Base-by-base conservation (phyloP, 53 echinoderm and acorn worm species). In the Crossaster papposus region DNA sequence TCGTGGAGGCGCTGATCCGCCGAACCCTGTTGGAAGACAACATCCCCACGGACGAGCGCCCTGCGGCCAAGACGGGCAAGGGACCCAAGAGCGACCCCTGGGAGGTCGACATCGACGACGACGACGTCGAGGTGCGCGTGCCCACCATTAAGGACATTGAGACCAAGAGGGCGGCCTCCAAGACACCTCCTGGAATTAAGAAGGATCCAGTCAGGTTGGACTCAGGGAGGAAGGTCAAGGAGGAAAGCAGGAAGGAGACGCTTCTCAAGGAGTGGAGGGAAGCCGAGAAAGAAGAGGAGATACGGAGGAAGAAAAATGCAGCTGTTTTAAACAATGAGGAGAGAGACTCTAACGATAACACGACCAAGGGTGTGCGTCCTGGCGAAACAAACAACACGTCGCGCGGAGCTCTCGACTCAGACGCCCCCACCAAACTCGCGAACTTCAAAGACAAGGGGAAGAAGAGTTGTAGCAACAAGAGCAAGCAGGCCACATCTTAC, bases 1-100 rank as follows among this genome's bases (percentile, higher is more conserved):
- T 97, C 18, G 95, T 97, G 15, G 97, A 97, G 87, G 97, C 97
- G 14, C 93, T 97, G 72, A 97, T 95, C 70, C 80, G 97, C 83
- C 94, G 91, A 58, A 97, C 97, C 0, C 63, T 97, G 30, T 90
- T 97, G 28, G 97, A 97, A 68, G 97, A 97, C 76, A 92, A 92
- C 82, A 84, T 94, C 20, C 62, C 70, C 85, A 33, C 85, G 2
- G 85, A 85, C 28, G 85, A 85, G 7, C 85, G 85, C 85, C 85
- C 71, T 54, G 32, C 53, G 29, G 54, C 72, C 13, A 85, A 85
- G 38, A 12, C 53, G 18, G 85, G 52, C 72, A 85, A 85, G 34
- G 44, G n/a, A 72, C 8, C 36, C 50, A 83, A 70, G 68, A 83
- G 68, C 70, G 72, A 85, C 17, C 85, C 85, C 72, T 85, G 85